A percentile compares a stretch with the other conserved stretches of the same genome.
These are phyloP conservation scores for Plagodis dolabraria DNA, from an alignment of 2,888 invertebrate species.

Conservation along the genomic window DNA sequence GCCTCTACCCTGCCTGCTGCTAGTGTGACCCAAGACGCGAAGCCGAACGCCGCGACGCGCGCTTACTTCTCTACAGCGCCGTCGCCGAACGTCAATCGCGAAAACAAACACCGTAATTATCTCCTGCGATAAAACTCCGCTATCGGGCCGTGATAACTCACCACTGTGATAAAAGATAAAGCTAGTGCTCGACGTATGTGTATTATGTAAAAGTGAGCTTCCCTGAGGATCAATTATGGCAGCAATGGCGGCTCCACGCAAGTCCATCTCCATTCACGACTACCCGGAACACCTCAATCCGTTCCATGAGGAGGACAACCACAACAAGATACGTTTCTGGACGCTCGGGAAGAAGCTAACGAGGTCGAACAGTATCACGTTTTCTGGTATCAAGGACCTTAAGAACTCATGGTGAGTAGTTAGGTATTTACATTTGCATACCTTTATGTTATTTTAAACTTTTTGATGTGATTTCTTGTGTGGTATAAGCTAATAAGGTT, in stretches of 20 bases:
- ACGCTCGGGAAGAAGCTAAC: constrained; percentile 81
- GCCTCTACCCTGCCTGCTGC: constrained; percentile 30
- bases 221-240: constrained; percentile 64
- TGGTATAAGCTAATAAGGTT: constrained; percentile 7
- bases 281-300: constrained; percentile 92
- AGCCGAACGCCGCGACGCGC: constrained; percentile 62
- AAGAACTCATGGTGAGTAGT: constrained; percentile 85
- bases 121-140: constrained; percentile 75
- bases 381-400: constrained; percentile 83
- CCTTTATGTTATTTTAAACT: too few relatives aligned
- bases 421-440: neutral
- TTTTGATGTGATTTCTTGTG: too few relatives aligned
- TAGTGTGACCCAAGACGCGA: constrained; percentile 67
- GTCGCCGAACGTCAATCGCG: constrained; percentile 44
- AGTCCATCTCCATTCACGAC: constrained; percentile 86
- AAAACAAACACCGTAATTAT: constrained; percentile 79
- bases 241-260: constrained; percentile 72
- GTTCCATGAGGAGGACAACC: constrained; percentile 88
- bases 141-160: constrained; percentile 52
- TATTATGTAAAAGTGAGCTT: constrained; percentile 77
- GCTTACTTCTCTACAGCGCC: constrained; percentile 11
- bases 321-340: constrained; percentile 87
- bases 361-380: constrained; percentile 86
- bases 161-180: constrained; percentile 80
- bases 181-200: constrained; percentile 73